Evolutionary conservation across 2,113 vertebrate species (phyloP).

Genomic region (Carassius auratus): DNA sequence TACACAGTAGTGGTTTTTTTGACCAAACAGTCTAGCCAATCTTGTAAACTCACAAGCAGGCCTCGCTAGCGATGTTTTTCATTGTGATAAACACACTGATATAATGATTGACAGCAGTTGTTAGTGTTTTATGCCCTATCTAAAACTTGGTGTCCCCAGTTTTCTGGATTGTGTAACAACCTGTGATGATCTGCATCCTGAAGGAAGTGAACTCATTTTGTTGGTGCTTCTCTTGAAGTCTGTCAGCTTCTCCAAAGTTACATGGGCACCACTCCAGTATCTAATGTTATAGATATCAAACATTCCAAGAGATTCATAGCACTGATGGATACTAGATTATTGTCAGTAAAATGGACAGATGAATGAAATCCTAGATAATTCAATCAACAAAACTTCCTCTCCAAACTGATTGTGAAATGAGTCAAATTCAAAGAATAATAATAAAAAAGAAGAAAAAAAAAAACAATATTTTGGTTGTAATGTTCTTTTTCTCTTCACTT

Average conservation of each 20-base stretch:
- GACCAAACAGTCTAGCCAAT: slow-evolving; percentile 10
- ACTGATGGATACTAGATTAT: neutral
- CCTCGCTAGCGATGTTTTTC: slow-evolving; percentile 19
- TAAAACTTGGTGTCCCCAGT: slow-evolving; percentile 17
- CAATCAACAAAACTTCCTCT: neutral
- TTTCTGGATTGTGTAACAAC: slow-evolving; percentile 33
- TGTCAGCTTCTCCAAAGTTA: slow-evolving; percentile 29
- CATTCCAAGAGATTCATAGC: slow-evolving; percentile 36
- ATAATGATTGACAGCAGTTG: slow-evolving; percentile 8
- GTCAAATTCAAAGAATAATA: slow-evolving; percentile 11
- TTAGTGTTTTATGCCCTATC: slow-evolving; percentile 29
- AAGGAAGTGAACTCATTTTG: neutral
- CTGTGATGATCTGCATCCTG: slow-evolving; percentile 15
- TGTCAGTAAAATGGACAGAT: neutral
- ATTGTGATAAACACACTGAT: slow-evolving; percentile 22
- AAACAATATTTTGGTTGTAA: neutral
- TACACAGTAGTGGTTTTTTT: slow-evolving; percentile 25
- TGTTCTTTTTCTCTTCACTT: neutral
- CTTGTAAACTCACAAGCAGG: neutral
- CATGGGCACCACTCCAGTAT: slow-evolving; percentile 33
- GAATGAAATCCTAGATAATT: neutral
- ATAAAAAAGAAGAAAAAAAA: neutral
- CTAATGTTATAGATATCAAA: slow-evolving; percentile 34
- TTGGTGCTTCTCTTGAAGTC: slow-evolving; percentile 27
- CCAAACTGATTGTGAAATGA: slow-evolving; percentile 20